phyloP scores from a whole-genome alignment of 92 coral and sea anemone genomes.

The Epizoanthus scotinus region DNA sequence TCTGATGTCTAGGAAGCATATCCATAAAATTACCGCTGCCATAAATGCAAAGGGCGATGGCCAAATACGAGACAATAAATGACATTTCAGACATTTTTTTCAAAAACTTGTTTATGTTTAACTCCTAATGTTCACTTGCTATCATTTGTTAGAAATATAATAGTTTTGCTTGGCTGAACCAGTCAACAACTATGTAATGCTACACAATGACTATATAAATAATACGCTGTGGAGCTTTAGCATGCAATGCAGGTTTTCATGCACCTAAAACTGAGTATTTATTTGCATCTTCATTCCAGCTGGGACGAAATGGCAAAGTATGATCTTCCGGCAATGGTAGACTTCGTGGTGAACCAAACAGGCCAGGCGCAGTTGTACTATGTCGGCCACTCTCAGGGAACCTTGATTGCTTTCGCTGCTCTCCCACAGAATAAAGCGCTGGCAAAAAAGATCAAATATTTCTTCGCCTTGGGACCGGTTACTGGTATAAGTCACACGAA shows the following conservation, averaged over 20 bases:
- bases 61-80: no score
- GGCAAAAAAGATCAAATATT: slow-evolving; percentile 72
- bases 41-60: no score
- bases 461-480: slow-evolving; percentile 89
- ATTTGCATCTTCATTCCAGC: slow-evolving; percentile 44
- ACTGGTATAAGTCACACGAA: slow-evolving; percentile 60
- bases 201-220: neutral
- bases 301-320: slow-evolving; percentile 93
- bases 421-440: slow-evolving; percentile 75
- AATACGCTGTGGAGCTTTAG: neutral
- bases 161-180: no score
- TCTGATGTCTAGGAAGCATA: no score
- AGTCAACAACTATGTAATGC: no score
- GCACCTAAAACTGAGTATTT: neutral
- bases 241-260: neutral
- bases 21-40: no score
- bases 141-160: no score
- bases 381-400: slow-evolving; percentile 94
- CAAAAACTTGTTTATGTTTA: no score
- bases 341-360: slow-evolving; percentile 63
- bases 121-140: no score
- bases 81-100: no score
- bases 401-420: slow-evolving; percentile 87
- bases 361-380: slow-evolving; percentile 65
- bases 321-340: slow-evolving; percentile 92